Evolutionary conservation across 2,888 invertebrate genomes (phyloP).

Genomic region (Mantis religiosa): DNA sequence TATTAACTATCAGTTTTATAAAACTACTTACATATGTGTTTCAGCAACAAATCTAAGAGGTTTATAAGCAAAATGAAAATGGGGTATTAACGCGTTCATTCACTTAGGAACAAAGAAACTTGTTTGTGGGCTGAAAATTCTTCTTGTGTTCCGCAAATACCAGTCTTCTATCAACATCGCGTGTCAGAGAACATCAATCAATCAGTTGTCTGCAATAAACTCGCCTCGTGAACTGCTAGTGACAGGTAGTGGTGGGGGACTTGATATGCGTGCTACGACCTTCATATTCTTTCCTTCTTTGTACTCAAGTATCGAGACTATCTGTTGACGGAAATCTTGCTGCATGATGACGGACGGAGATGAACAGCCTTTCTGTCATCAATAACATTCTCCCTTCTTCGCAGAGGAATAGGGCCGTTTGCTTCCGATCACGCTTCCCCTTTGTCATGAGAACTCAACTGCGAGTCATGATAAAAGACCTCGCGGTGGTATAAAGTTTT

Average conservation of each 20-base stretch:
- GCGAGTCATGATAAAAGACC: slow-evolving; percentile 11
- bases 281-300: neutral
- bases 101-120: neutral
- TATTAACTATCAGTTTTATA: no score
- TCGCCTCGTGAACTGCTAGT: neutral
- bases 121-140: neutral
- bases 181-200: neutral
- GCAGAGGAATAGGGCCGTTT: neutral
- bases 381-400: slow-evolving; percentile 37
- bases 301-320: slow-evolving; percentile 2
- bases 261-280: neutral
- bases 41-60: neutral
- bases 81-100: neutral
- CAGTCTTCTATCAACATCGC: neutral
- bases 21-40: neutral
- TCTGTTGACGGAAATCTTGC: slow-evolving; percentile 29
- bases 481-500: slow-evolving; percentile 2
- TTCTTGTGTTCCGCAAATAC: neutral
- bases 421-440: neutral
- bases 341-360: slow-evolving; percentile 38
- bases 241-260: neutral
- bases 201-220: neutral
- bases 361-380: slow-evolving; percentile 44
- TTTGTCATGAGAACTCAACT: neutral
- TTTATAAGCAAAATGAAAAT: neutral